phyloP scores from a whole-genome alignment of 2,113 vertebrate genomes.

The Neomonachus schauinslandi region DNA sequence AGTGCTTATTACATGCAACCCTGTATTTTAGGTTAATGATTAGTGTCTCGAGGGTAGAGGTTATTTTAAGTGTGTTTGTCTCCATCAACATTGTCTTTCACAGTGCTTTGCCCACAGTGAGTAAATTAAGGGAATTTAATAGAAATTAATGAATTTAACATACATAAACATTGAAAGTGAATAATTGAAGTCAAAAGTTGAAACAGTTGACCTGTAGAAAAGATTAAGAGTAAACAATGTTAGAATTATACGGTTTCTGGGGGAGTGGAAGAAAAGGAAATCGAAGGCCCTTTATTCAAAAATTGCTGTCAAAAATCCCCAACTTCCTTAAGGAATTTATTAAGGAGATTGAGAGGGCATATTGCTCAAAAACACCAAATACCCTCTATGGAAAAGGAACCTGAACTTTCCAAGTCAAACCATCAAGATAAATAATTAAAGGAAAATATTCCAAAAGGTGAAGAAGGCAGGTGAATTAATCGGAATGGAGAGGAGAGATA shows the following conservation, averaged over 20 bases:
- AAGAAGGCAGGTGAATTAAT: slow-evolving; percentile 35
- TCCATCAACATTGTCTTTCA: slow-evolving; percentile 29
- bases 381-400: not conserved
- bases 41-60: not conserved
- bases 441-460: not conserved
- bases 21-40: slow-evolving; percentile 14
- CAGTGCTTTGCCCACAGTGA: not conserved
- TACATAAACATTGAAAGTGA: slow-evolving; percentile 48
- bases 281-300: slow-evolving; percentile 60
- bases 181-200: slow-evolving; percentile 69
- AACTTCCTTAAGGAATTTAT: slow-evolving; percentile 65
- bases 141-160: slow-evolving; percentile 65
- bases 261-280: slow-evolving; percentile 57
- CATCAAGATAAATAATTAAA: slow-evolving; percentile 57
- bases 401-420: slow-evolving; percentile 18
- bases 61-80: slow-evolving; percentile 41
- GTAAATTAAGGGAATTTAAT: slow-evolving; percentile 47
- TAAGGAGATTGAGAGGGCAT: slow-evolving; percentile 26
- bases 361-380: slow-evolving; percentile 24
- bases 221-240: slow-evolving; percentile 72
- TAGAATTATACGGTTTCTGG: slow-evolving; percentile 39
- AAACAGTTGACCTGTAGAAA: slow-evolving; percentile 64
- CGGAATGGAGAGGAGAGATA: not conserved
- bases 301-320: slow-evolving; percentile 51
- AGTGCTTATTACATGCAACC: not conserved